Evolutionary conservation across 2,888 invertebrate species (phyloP), one percentile per base, ranked within the genome.

Genomic region (Nymphalis polychloros): DNA sequence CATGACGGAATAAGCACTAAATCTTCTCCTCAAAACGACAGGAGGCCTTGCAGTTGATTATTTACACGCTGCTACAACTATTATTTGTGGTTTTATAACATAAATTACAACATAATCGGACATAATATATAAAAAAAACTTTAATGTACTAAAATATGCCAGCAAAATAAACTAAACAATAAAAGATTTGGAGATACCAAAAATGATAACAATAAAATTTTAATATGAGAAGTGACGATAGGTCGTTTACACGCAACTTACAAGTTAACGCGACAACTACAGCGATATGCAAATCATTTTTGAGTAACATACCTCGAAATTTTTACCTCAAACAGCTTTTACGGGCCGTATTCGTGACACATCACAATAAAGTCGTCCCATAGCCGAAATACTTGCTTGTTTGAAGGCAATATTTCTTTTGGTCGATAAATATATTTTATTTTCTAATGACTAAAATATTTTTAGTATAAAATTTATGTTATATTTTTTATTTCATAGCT

Each of bases 251-350:
- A 92, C 87, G 90, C 91, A 72, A 81, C 68, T 63, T 73, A 68
- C 68, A 69, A 79, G 77, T 83, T 83, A 81, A 82, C 77, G 83
- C 81, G 85, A 88, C 87, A 86, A 86, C 80, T 84, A 83, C 80
- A 77, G 78, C 77, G 84, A 84, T 77, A 92, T 91, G 90, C 86
- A 88, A 90, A 91, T 89, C 82, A 84, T 84, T 82, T 83, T 86
- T 79, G 75, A 76, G 73, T 72, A 75, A 77, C 77, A 76, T 81
- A 79, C 78, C 80, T 74, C 78, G 80, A 77, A 85, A 88, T 88
- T 86, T 86, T 88, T 86, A 79, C 77, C 76, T 77, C 77, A 81
- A 82, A 81, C 84, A 78, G 80, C 77, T 73, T 81, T 88, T 86
- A 87, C 84, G 81, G 81, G 84, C 77, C 76, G 76, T 83, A 90